phyloP scores from a whole-genome alignment of 2,888 invertebrate species.

The Stegophylla sp. region DNA sequence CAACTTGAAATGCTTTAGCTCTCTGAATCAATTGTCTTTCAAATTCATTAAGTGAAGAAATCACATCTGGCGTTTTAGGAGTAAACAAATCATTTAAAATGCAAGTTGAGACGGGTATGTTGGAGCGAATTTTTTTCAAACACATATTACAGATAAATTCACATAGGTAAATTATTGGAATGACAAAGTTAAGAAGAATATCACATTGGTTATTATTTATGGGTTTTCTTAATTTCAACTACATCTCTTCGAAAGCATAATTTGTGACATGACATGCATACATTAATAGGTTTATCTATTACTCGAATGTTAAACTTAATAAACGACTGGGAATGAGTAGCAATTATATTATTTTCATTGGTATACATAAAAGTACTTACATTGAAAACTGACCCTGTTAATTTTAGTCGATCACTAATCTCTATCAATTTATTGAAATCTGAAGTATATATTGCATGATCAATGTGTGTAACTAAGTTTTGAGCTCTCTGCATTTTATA shows the following conservation, averaged over 20 bases:
- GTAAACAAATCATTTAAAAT: slow-evolving; percentile 23
- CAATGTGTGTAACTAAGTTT: slow-evolving; percentile 19
- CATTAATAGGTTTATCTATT: slow-evolving; percentile 22
- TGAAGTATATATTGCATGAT: slow-evolving; percentile 29
- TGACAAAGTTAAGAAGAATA: slow-evolving; percentile 3
- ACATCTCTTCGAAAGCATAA: slow-evolving; percentile 30
- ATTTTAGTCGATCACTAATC: slow-evolving; percentile 14
- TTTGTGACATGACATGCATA: slow-evolving; percentile 31
- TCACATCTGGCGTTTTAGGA: slow-evolving; percentile 60
- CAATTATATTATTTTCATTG: slow-evolving; percentile 13
- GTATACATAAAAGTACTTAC: slow-evolving; percentile 15
- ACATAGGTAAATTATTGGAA: slow-evolving; percentile 25
- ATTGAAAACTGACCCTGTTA: slow-evolving; percentile 11
- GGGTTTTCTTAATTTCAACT: slow-evolving; percentile 24
- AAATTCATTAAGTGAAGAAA: slow-evolving; percentile 61
- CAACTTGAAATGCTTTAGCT: slow-evolving; percentile 64
- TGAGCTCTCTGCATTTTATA: slow-evolving; percentile 21
- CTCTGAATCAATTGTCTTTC: slow-evolving; percentile 63
- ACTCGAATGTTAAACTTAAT: slow-evolving; percentile 26
- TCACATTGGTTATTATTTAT: neutral
- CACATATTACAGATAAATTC: slow-evolving; percentile 43
- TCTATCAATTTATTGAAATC: slow-evolving; percentile 29
- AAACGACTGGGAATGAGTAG: slow-evolving; percentile 17
- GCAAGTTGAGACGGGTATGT: slow-evolving; percentile 7
- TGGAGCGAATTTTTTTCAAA: slow-evolving; percentile 33